Conservation (phyloP, 2,888 invertebrate genomes). For the Tinea semifulvella region DNA sequence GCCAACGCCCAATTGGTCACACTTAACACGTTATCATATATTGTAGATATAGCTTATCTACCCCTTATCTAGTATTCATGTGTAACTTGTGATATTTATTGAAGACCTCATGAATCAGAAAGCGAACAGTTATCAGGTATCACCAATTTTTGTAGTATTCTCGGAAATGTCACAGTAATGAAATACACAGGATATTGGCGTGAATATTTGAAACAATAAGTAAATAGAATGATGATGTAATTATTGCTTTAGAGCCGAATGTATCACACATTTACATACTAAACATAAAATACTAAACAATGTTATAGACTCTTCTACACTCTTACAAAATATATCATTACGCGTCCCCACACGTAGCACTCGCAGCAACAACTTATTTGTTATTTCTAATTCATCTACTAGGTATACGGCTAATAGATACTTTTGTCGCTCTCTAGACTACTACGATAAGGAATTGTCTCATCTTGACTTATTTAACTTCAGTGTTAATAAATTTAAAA, state of each 20-base stretch:
- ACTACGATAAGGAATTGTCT: no score
- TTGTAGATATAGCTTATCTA: constrained; percentile 9
- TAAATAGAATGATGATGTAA: not conserved
- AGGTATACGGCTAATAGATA: no score
- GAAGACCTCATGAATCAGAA: constrained; percentile 3
- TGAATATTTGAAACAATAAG: not conserved
- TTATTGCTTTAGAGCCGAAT: not conserved
- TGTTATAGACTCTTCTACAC: no score
- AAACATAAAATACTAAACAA: no score
- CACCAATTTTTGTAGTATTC: not conserved
- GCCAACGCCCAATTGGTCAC: constrained; percentile 9
- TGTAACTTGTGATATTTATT: constrained; percentile 1
- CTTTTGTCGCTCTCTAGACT: no score
- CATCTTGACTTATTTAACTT: no score
- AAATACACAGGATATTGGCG: not conserved
- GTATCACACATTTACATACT: no score
- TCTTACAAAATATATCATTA: no score
- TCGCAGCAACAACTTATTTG: no score
- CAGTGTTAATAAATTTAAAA: no score
- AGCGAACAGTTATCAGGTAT: not conserved
- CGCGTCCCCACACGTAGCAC: no score
- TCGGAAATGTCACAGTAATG: not conserved
- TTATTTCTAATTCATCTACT: no score
- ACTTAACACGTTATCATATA: constrained; percentile 1
- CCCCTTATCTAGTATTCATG: constrained; percentile 5